A percentile compares a stretch with the other conserved stretches of the same genome.
phyloP scores from a whole-genome alignment of 2,113 vertebrate species.

The Glaucidium brasilianum region DNA sequence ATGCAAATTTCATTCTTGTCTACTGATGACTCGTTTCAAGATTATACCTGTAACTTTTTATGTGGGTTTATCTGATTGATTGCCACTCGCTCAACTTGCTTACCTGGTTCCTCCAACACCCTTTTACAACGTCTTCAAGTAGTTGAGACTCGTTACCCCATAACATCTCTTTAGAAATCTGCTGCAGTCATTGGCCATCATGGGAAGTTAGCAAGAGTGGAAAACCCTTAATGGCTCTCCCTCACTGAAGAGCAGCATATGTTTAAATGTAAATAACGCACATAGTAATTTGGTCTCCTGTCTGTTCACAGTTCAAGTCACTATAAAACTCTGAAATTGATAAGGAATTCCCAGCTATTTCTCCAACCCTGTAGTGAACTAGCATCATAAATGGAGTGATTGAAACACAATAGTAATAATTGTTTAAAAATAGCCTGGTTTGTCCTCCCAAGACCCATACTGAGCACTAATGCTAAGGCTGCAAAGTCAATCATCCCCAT shows the following conservation, averaged over 20 bases:
- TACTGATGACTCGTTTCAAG: background rate
- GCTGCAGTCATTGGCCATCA: background rate
- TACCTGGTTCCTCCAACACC: background rate
- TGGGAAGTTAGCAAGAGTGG: background rate
- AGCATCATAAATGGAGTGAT: background rate
- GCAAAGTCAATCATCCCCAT: background rate
- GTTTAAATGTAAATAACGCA: background rate
- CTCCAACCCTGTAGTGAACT: background rate
- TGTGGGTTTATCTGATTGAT: background rate
- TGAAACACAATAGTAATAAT: background rate
- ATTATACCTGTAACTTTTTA: background rate
- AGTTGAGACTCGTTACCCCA: background rate
- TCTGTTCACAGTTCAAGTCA: background rate
- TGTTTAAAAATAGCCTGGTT: background rate
- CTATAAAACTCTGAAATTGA: background rate
- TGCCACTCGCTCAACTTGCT: background rate
- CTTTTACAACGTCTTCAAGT: background rate
- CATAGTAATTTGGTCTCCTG: background rate
- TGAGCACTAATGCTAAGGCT: background rate
- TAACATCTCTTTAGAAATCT: background rate
- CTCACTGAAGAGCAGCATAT: fast-evolving
- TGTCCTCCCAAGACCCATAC: background rate
- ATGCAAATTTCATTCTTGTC: background rate
- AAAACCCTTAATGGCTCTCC: background rate
- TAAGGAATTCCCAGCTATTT: background rate